Base-by-base conservation (phyloP, 1,140 invertebrate genomes). In the Calosoma granatense region DNA sequence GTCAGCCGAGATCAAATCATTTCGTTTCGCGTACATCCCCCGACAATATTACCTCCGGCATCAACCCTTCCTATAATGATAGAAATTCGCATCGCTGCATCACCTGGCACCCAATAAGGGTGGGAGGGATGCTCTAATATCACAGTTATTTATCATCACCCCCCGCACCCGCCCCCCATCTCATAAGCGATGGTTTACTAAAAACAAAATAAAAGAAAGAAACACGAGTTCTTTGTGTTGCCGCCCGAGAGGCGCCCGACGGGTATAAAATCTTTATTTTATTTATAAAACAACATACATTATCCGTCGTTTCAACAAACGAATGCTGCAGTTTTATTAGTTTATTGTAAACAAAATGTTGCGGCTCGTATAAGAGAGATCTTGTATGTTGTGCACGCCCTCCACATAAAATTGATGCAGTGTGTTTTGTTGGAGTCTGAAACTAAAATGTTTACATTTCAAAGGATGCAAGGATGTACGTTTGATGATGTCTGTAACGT, bases 341-440 rank as follows among this genome's bases (percentile, higher is more conserved):
- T 47, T 47, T 47, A 47, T 47, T 47, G 17, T 47, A 47, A 17
- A 47, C 41, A 47, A 47, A 17, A 47, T 9, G 15, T 47, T 47
- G 15, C 41, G 3, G 41, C 15, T 36, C 6, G 26, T 36, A n/a
- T 36, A 9, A 36, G n/a, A 36, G n/a, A n/a, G n/a, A n/a, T n/a
- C n/a, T n/a, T n/a, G n/a, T n/a, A n/a, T n/a, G n/a, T n/a, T n/a
- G n/a, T n/a, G n/a, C 26, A 36, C 26, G 26, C 26, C 26, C 26
- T 36, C 6, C 6, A n/a, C n/a, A n/a, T n/a, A 36, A 36, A 36
- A 9, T 36, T 9, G n/a, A 9, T 36, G 26, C 26, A 9, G 26
- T 36, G 26, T 6, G n/a, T 36, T 36, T 36, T 36, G 26, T 36
- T 9, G 26, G 26, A 36, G 26, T 36, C 26, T 36, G 26, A n/a